phyloP scores from a whole-genome alignment of 2,797 vertebrate genomes.

The Botia almorhae region DNA sequence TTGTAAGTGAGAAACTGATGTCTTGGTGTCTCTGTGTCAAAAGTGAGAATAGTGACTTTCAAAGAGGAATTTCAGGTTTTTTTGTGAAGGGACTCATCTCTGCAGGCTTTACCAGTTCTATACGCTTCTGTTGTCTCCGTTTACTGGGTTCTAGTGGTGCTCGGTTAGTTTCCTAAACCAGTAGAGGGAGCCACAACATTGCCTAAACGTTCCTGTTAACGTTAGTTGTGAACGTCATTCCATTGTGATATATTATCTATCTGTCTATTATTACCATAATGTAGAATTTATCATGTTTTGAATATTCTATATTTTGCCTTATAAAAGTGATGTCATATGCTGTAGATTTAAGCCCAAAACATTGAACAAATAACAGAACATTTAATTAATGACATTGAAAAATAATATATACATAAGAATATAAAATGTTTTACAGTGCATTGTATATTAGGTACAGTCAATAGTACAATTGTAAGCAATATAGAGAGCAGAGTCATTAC shows the following conservation, averaged over 20 bases:
- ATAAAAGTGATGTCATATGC: not conserved
- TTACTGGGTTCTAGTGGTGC: too few species aligned
- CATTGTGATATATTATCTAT: too few species aligned
- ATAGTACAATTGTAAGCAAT: not conserved
- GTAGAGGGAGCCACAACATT: slow-evolving; percentile 45
- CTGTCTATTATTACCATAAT: too few species aligned
- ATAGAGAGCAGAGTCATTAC: slow-evolving; percentile 1
- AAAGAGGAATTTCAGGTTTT: too few species aligned
- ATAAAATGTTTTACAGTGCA: slow-evolving; percentile 9
- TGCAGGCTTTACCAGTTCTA: too few species aligned
- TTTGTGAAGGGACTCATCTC: too few species aligned
- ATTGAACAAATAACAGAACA: not conserved
- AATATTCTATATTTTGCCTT: too few species aligned
- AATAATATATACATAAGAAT: slow-evolving; percentile 1
- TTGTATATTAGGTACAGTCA: not conserved
- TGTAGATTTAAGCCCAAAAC: not conserved
- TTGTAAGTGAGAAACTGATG: too few species aligned
- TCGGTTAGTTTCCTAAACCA: not conserved
- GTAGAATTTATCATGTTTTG: too few species aligned
- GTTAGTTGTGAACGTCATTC: not conserved
- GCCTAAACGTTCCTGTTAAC: not conserved
- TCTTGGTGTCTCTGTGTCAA: too few species aligned
- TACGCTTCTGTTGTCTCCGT: too few species aligned
- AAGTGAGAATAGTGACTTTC: too few species aligned
- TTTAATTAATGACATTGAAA: not conserved